A percentile compares a stretch with the other conserved stretches of the same genome.
phyloP scores from a whole-genome alignment of 2,113 vertebrate species.

The Nothocercus nigrocapillus region DNA sequence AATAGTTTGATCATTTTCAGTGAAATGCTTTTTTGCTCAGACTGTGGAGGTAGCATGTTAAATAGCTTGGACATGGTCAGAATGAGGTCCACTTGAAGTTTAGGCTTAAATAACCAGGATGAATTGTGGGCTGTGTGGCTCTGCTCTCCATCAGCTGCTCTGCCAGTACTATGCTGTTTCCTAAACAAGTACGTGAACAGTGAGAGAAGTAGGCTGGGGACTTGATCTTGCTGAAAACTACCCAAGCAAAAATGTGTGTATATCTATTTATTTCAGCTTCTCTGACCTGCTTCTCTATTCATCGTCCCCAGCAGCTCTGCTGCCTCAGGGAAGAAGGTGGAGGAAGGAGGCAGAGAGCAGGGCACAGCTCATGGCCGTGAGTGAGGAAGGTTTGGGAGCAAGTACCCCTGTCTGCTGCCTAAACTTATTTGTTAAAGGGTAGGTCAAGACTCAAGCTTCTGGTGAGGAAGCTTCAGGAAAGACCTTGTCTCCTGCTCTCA shows the following conservation, averaged over 20 bases:
- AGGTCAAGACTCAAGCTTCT: neutral
- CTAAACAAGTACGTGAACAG: accelerated
- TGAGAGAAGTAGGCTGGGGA: neutral
- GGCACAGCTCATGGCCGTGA: neutral
- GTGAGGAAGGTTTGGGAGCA: neutral
- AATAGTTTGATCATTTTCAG: neutral
- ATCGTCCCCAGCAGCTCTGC: neutral
- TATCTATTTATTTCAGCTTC: neutral
- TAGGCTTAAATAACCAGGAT: neutral
- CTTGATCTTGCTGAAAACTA: neutral
- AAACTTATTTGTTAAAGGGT: neutral
- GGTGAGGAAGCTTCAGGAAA: neutral
- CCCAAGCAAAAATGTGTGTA: neutral
- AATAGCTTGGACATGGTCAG: neutral
- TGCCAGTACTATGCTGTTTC: neutral
- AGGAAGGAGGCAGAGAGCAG: neutral
- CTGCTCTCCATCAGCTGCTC: neutral
- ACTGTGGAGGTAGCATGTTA: neutral
- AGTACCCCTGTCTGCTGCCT: neutral
- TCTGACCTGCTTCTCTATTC: neutral
- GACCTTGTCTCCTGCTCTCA: neutral
- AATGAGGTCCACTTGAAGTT: neutral
- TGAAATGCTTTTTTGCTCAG: neutral
- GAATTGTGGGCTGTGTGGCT: neutral
- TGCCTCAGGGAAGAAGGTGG: neutral